phyloP scores from a whole-genome alignment of 53 echinoderm and acorn worm genomes.

The Hippasteria phrygiana region DNA sequence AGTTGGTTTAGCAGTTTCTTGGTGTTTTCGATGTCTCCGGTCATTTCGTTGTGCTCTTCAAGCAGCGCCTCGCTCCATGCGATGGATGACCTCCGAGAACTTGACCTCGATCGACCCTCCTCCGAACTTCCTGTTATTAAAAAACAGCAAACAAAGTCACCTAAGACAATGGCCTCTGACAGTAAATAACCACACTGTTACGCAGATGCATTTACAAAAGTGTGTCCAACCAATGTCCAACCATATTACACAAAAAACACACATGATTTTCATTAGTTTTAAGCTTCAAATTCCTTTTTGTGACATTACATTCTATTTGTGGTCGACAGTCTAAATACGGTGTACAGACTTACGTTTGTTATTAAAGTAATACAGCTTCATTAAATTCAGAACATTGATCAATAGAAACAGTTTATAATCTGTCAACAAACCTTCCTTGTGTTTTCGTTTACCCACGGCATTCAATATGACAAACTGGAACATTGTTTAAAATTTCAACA shows the following conservation, averaged over 20 bases:
- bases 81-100: constrained; percentile 81
- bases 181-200: no score
- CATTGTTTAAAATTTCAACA: neutral
- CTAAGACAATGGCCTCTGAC: neutral
- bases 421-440: neutral
- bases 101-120: constrained; percentile 73
- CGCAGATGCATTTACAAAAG: no score
- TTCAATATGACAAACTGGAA: neutral
- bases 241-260: no score
- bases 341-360: no score
- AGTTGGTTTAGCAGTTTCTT: constrained; percentile 83
- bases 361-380: neutral
- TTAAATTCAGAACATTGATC: neutral
- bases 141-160: neutral
- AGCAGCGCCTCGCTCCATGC: constrained; percentile 75
- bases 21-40: constrained; percentile 76
- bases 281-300: no score
- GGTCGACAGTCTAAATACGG: no score
- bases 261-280: no score
- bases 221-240: no score
- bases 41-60: constrained; percentile 90
- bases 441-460: neutral
- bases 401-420: neutral
- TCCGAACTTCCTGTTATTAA: constrained; percentile 82
- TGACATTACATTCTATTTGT: no score